Evolutionary conservation across 1,140 invertebrate species (phyloP), one percentile per base, ranked within the genome.

Genomic region (Saccostrea echinata): DNA sequence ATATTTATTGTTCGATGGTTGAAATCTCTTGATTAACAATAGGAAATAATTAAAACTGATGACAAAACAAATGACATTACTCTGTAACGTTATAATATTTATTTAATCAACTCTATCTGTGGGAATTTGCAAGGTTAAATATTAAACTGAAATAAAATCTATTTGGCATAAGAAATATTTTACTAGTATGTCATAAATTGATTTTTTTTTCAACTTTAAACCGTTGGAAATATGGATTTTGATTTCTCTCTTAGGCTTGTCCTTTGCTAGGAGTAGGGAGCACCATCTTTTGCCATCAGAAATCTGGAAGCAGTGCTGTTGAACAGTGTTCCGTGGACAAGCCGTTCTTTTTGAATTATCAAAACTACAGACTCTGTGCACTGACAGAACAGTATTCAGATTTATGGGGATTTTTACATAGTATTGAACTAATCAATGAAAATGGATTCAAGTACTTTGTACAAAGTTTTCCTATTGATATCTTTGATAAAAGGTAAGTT

Each of bases 401-500:
- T 30, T 76, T 76, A 30, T 30, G 24, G 68, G 30, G 68, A 76
- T 30, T 30, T 76, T 76, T 30, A 35, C 68, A 76, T 3, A 12
- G 13, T 27, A 33, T 27, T 76, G 16, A 33, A 76, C n/a, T 76
- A 30, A 16, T 33, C 2, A 30, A 1, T 33, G 30, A 30, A 76
- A 33, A 76, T 76, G 68, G 68, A 76, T 76, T 76, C 30, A 33
- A 76, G 24, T 76, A 12, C 30, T 33, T 30, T 76, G 13, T 76
- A 76, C 68, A 76, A 76, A 76, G 11, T 76, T 33, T 35, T 76
- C 68, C 27, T 76, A 76, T 27, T 76, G 12, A 76, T 76, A 16
- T 76, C 27, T 76, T 16, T 76, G 27, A 3, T 76, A 13, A 76
- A 33, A 76, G 68, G 68, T 76, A 76, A 76, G 68, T 76, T 16